Conservation (phyloP, 2,888 invertebrate species). For the Tinea trinotella region DNA sequence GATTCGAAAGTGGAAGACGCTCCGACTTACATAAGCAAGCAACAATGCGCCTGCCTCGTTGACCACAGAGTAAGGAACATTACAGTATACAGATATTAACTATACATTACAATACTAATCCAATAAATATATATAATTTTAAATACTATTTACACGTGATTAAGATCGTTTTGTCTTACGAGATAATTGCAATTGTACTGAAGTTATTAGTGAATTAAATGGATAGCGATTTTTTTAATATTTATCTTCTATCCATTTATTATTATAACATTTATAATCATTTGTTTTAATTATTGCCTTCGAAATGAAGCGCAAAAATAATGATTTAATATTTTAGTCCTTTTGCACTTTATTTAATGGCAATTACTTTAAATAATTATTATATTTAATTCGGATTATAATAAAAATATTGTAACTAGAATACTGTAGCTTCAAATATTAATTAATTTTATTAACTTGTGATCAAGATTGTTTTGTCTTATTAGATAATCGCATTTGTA, state of each 20-base stretch:
- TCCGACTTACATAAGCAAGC: conserved; percentile 68
- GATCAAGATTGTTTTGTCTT: too few species aligned
- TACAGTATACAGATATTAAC: background rate
- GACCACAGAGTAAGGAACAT: conserved; percentile 7
- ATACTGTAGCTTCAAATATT: too few species aligned
- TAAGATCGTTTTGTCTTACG: too few species aligned
- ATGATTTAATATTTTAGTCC: background rate
- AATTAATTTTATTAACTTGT: too few species aligned
- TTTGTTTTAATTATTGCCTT: background rate
- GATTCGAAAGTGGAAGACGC: conserved; percentile 72
- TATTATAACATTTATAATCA: background rate
- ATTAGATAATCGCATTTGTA: too few species aligned
- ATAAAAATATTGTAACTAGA: too few species aligned
- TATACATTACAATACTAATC: background rate
- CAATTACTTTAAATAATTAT: too few species aligned
- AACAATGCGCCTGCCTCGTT: conserved; percentile 50
- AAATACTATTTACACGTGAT: too few species aligned
- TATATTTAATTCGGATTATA: too few species aligned
- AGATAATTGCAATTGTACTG: background rate
- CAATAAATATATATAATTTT: background rate
- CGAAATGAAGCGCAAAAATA: background rate
- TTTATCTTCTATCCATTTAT: background rate
- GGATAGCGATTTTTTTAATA: background rate
- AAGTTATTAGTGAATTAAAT: background rate
- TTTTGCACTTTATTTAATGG: too few species aligned